Percentiles rank a stretch among this genome's conserved stretches.
phyloP scores from a whole-genome alignment of 2,888 invertebrate species.

The Polydrusus tereticollis region DNA sequence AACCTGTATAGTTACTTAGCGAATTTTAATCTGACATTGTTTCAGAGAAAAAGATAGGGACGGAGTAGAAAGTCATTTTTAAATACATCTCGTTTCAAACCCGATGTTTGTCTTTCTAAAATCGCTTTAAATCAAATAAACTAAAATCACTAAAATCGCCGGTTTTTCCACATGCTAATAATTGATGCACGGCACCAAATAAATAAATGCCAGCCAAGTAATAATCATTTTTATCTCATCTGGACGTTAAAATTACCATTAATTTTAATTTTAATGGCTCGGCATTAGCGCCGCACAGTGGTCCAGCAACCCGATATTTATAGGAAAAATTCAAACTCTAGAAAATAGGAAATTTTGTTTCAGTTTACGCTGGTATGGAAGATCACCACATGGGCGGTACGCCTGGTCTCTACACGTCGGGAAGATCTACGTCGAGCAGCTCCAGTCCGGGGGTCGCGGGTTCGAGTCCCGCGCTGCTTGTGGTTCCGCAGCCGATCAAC shows the following conservation, averaged over 20 bases:
- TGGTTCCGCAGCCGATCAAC: slow-evolving; percentile 90
- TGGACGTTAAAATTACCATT: slow-evolving; percentile 24
- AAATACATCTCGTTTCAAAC: no score
- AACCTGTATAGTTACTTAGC: no score
- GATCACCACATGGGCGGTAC: slow-evolving; percentile 65
- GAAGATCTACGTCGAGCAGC: slow-evolving; percentile 69
- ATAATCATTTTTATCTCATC: slow-evolving; percentile 22
- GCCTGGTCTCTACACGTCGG: slow-evolving; percentile 68
- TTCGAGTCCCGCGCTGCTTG: slow-evolving; percentile 77
- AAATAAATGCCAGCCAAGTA: slow-evolving; percentile 11
- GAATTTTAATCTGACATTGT: no score
- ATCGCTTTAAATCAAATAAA: background rate
- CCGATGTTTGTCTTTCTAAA: no score
- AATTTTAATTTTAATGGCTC: slow-evolving; percentile 36
- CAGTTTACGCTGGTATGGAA: slow-evolving; percentile 59
- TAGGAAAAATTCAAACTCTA: background rate
- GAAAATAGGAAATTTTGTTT: slow-evolving; percentile 1
- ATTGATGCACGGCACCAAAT: slow-evolving; percentile 8
- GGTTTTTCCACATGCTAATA: slow-evolving; percentile 16
- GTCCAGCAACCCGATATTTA: background rate
- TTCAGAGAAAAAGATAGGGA: no score
- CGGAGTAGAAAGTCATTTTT: no score
- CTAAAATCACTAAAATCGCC: background rate
- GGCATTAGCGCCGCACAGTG: slow-evolving; percentile 19
- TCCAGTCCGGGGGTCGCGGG: slow-evolving; percentile 68